Conservation (phyloP, 30 jellyfish, hydroid and myxozoan species). For the Chrysaora quinquecirrha region DNA sequence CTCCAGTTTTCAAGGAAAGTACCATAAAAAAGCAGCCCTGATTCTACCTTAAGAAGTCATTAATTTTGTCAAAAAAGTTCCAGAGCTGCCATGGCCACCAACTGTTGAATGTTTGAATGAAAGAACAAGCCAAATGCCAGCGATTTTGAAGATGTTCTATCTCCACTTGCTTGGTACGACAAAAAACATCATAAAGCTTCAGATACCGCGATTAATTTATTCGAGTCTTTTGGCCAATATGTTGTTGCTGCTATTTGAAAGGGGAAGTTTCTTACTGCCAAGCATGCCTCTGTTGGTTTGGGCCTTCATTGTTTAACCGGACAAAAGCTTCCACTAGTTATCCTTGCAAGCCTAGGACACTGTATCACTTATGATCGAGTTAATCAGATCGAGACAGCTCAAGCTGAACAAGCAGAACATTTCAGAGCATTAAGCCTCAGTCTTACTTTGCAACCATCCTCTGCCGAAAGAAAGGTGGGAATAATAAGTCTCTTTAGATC, state of each 20-base stretch:
- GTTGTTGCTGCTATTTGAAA: background rate
- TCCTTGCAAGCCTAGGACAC: background rate
- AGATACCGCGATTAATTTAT: background rate
- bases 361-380: background rate
- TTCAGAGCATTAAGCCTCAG: background rate
- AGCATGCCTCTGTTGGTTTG: background rate
- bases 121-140: background rate
- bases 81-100: background rate
- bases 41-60: background rate
- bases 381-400: too few relatives aligned
- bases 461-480: too few relatives aligned
- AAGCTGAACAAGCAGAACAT: background rate
- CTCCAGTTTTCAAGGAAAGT: background rate
- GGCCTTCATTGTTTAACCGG: slow-evolving; percentile 9
- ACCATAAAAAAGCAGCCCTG: background rate
- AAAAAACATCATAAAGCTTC: background rate
- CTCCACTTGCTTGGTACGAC: background rate
- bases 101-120: background rate
- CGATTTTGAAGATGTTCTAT: background rate
- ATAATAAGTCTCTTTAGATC: too few relatives aligned
- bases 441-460: background rate
- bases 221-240: background rate
- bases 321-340: background rate
- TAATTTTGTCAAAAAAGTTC: background rate
- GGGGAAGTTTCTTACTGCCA: background rate